Percentiles rank a stretch among this genome's conserved stretches.
These are phyloP conservation scores for Conistra vaccinii DNA, from an alignment of 2,888 invertebrate genomes.

Conservation along the genomic window DNA sequence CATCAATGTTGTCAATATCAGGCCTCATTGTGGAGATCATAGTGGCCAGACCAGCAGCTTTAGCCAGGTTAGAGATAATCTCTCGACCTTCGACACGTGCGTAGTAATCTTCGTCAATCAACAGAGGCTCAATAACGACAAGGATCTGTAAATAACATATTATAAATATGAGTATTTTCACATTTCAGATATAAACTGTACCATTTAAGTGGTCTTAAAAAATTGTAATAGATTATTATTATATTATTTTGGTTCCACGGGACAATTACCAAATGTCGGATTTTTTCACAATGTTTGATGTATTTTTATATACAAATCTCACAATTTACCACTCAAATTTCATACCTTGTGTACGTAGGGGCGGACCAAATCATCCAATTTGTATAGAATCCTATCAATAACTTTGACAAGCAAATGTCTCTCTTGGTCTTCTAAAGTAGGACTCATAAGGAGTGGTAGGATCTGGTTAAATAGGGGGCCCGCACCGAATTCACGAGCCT, in stretches of 20 bases:
- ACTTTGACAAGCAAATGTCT: constrained; percentile 99
- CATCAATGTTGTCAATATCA: constrained; percentile 99
- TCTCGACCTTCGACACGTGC: constrained; percentile 99
- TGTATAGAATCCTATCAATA: constrained; percentile 99
- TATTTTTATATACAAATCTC: background rate
- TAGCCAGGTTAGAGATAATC: constrained; percentile 99
- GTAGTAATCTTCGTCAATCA: constrained; percentile 99
- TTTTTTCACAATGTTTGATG: background rate
- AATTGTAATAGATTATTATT: too few species aligned
- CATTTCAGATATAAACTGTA: too few species aligned
- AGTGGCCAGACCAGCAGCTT: constrained; percentile 99
- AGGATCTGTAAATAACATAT: constrained; percentile 92
- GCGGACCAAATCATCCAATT: constrained; percentile 99
- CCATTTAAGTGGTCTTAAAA: too few species aligned
- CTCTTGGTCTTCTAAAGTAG: constrained; percentile 99
- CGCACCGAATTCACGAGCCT: constrained; percentile 99
- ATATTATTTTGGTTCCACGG: background rate
- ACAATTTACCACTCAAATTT: background rate
- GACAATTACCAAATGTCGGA: background rate
- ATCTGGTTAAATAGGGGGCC: constrained; percentile 99
- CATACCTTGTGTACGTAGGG: constrained; percentile 99
- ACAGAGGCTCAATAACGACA: constrained; percentile 99
- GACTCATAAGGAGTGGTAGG: constrained; percentile 99
- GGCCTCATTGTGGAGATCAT: constrained; percentile 99
- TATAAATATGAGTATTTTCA: background rate